Conservation (phyloP, 2,888 invertebrate genomes). For the Sphaerophoria taeniata region DNA sequence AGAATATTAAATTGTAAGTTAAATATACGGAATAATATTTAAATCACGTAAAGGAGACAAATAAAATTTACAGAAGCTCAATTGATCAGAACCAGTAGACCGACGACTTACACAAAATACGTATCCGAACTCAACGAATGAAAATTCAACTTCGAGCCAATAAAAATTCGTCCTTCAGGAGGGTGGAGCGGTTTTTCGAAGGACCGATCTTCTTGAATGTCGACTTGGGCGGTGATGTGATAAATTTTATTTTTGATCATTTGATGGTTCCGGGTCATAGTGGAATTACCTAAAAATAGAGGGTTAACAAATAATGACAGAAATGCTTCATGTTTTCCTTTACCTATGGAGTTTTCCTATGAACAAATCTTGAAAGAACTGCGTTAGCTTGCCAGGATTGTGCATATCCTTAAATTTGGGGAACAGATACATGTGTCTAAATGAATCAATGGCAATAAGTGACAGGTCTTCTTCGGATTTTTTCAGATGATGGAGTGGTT, state of each 20-base stretch:
- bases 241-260: no score
- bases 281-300: no score
- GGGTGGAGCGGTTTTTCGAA: constrained; percentile 97
- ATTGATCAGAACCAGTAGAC: no score
- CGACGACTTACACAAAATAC: no score
- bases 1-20: constrained; percentile 33
- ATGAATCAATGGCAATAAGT: constrained; percentile 98
- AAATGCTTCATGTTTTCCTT: no score
- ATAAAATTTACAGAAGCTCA: not conserved
- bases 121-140: constrained; percentile 20
- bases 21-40: constrained; percentile 20
- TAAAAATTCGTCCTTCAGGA: constrained; percentile 93
- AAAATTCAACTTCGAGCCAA: constrained; percentile 59
- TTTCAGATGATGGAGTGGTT: no score
- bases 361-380: constrained; percentile 95
- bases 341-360: constrained; percentile 96
- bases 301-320: no score
- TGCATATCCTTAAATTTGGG: constrained; percentile 92
- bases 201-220: constrained; percentile 98
- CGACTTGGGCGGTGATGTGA: no score
- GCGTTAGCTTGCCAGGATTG: constrained; percentile 91
- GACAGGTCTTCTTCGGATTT: constrained; percentile 96
- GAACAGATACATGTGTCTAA: constrained; percentile 99
- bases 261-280: no score
- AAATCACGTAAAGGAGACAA: no score